Percentiles rank a stretch among this genome's conserved stretches.
Conservation (phyloP, 1,140 invertebrate species). For the Euglossa dilemma region DNA sequence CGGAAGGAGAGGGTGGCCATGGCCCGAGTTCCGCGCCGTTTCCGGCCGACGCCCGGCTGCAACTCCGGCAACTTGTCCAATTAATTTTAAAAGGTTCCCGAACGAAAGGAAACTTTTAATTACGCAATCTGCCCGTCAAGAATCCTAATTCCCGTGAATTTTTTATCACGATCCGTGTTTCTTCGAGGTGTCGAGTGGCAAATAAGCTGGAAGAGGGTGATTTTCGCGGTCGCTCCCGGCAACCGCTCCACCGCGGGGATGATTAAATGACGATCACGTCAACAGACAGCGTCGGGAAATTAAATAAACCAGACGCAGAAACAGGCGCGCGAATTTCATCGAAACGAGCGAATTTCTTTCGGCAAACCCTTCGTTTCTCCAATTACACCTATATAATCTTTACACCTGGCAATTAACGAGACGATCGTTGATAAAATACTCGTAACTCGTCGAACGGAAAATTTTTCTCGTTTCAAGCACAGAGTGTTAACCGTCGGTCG, state of each 20-base stretch:
- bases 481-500: no score
- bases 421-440: no score
- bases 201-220: neutral
- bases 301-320: neutral
- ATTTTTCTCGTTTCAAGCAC: no score
- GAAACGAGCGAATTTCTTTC: no score
- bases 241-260: no score
- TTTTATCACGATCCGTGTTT: neutral
- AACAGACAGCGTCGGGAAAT: neutral
- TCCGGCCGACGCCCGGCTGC: no score
- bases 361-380: no score
- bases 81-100: conserved; percentile 50
- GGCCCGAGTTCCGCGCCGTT: neutral
- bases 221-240: neutral
- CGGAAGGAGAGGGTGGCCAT: neutral
- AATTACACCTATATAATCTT: no score
- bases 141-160: conserved; percentile 35
- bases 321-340: neutral
- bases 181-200: neutral
- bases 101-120: conserved; percentile 48
- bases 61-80: conserved; percentile 31
- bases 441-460: no score
- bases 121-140: conserved; percentile 48
- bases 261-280: neutral
- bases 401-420: no score